These are phyloP conservation scores for Salmo trutta DNA, from an alignment of 2,797 vertebrate species.

Conservation along the genomic window DNA sequence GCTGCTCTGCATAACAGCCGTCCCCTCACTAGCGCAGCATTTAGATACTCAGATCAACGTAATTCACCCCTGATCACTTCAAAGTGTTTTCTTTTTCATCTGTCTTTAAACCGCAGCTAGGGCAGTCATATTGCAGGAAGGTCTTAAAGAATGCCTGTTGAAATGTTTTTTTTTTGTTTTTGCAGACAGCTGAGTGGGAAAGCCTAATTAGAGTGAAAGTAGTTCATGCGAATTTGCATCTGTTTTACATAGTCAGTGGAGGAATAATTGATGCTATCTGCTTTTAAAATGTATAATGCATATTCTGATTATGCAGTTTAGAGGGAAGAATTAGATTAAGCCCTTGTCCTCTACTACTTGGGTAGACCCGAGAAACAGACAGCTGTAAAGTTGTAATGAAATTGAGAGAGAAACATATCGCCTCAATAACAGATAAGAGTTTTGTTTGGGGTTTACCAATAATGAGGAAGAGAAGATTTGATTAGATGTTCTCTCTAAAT, in stretches of 20 bases:
- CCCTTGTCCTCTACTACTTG: slow-evolving; percentile 4
- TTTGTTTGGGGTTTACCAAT: slow-evolving; percentile 1
- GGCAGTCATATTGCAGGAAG: neutral
- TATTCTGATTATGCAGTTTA: slow-evolving; percentile 13
- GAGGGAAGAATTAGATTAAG: slow-evolving; percentile 6
- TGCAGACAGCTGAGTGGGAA: slow-evolving; percentile 11
- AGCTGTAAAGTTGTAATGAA: slow-evolving; percentile 1
- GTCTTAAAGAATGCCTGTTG: neutral
- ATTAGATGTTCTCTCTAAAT: neutral
- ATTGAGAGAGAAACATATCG: slow-evolving; percentile 3
- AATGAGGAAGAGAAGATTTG: neutral
- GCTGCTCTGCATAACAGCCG: neutral
- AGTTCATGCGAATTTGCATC: slow-evolving; percentile 31
- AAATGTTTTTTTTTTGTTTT: neutral
- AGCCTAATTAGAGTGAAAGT: slow-evolving; percentile 30
- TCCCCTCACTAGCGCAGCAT: slow-evolving; percentile 9
- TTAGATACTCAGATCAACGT: slow-evolving; percentile 19
- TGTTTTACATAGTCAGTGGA: slow-evolving; percentile 24
- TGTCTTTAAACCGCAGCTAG: slow-evolving; percentile 3
- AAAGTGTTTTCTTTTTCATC: slow-evolving; percentile 1
- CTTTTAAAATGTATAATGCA: slow-evolving; percentile 16
- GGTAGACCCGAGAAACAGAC: neutral
- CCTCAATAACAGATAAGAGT: neutral
- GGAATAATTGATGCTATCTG: slow-evolving; percentile 29
- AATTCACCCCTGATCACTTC: slow-evolving; percentile 20